Conservation (phyloP, 2,888 invertebrate genomes). For the Pristionchus maxplancki region DNA sequence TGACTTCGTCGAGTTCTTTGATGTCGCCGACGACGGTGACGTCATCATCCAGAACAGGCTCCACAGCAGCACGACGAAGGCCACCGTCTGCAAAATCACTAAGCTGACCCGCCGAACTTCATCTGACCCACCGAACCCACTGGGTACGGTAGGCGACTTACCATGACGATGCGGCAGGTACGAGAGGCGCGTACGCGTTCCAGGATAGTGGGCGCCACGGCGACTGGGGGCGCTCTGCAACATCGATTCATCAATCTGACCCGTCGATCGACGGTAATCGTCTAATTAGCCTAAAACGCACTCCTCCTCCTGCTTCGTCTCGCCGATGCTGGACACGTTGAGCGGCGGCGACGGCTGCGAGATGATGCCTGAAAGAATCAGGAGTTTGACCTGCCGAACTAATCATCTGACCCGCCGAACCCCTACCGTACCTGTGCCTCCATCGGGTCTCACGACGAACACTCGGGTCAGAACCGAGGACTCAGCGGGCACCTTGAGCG, state of each 20-base stretch:
- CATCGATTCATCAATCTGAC: background rate
- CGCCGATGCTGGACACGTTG: slow-evolving; percentile 47
- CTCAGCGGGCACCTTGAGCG: background rate
- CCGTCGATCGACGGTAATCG: background rate
- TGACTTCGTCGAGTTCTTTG: background rate
- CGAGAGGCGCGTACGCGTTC: background rate
- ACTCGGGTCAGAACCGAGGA: slow-evolving; percentile 2
- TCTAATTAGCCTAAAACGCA: background rate
- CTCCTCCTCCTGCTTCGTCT: slow-evolving; percentile 2
- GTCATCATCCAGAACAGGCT: background rate
- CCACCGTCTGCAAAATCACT: too few species aligned
- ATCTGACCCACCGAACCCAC: background rate
- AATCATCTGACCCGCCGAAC: background rate
- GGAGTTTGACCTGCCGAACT: background rate
- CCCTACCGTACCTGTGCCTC: slow-evolving; percentile 15
- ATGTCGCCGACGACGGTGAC: background rate
- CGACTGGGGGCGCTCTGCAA: background rate
- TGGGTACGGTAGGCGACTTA: background rate
- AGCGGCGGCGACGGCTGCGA: slow-evolving; percentile 20
- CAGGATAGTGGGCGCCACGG: background rate
- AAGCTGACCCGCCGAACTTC: background rate
- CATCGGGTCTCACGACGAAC: slow-evolving; percentile 37
- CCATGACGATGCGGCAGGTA: background rate
- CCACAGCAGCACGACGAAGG: background rate
- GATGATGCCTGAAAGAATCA: background rate